Percentiles rank a stretch among this genome's conserved stretches.
These are phyloP conservation scores for Scolopax mira DNA, from an alignment of 2,113 vertebrate genomes.

Conservation along the genomic window DNA sequence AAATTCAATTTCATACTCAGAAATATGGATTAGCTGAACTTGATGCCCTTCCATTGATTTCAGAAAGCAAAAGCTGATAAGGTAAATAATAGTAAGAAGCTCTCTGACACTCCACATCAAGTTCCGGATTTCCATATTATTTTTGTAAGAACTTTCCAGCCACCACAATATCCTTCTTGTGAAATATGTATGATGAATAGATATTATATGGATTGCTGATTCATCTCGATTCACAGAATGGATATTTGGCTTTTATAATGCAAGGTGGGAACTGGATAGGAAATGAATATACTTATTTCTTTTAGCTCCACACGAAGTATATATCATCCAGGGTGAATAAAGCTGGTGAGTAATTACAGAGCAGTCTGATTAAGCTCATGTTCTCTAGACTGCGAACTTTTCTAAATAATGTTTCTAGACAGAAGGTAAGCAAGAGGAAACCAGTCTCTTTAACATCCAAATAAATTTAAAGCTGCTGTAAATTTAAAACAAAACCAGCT, in stretches of 20 bases:
- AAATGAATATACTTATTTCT: slow-evolving; percentile 75
- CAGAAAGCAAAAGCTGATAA: slow-evolving; percentile 87
- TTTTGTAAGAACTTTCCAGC: slow-evolving; percentile 82
- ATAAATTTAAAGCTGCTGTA: slow-evolving; percentile 18
- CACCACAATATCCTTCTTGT: slow-evolving; percentile 82
- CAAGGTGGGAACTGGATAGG: slow-evolving; percentile 63
- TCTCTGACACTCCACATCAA: slow-evolving; percentile 85
- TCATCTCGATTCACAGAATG: slow-evolving; percentile 81
- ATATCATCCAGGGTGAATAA: slow-evolving; percentile 65
- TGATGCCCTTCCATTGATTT: slow-evolving; percentile 89
- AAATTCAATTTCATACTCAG: slow-evolving; percentile 91
- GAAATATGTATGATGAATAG: slow-evolving; percentile 87
- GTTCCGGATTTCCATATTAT: slow-evolving; percentile 86
- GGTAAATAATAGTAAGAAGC: slow-evolving; percentile 86
- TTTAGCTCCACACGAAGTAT: slow-evolving; percentile 38
- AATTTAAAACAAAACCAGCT: slow-evolving; percentile 34
- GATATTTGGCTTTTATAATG: slow-evolving; percentile 77
- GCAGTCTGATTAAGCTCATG: slow-evolving; percentile 59
- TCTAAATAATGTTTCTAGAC: slow-evolving; percentile 60
- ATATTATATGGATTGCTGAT: slow-evolving; percentile 84
- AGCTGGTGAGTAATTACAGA: slow-evolving; percentile 68
- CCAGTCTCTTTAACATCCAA: not conserved
- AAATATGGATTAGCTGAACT: slow-evolving; percentile 90
- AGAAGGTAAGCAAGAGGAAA: slow-evolving; percentile 13
- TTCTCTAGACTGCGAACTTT: slow-evolving; percentile 36